phyloP scores from a whole-genome alignment of 2,113 vertebrate species.

The Zosterops pallidus region DNA sequence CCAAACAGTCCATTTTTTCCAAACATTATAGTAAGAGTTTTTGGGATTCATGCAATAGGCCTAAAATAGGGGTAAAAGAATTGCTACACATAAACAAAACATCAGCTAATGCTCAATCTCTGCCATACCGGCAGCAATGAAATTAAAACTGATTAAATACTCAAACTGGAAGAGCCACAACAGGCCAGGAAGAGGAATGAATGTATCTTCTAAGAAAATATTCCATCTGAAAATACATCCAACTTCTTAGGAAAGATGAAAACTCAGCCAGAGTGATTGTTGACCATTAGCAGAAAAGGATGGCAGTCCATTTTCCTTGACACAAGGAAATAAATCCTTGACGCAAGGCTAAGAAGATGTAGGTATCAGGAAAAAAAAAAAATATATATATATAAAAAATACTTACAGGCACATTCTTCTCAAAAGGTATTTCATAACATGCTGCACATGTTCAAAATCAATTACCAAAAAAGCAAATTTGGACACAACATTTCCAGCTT shows the following conservation, averaged over 20 bases:
- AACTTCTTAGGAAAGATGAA: neutral
- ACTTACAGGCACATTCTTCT: neutral
- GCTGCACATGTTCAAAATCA: neutral
- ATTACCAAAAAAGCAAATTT: neutral
- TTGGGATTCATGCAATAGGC: neutral
- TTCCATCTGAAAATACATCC: neutral
- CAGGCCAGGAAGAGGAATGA: neutral
- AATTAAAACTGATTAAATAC: neutral
- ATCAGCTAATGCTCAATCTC: neutral
- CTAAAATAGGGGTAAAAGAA: neutral
- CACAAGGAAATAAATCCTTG: neutral
- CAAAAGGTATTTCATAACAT: fast-evolving
- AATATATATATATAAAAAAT: neutral
- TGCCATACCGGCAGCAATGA: neutral
- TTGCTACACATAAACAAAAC: neutral
- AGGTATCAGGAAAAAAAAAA: neutral
- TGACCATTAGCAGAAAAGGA: neutral
- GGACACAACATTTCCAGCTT: neutral
- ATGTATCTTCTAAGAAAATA: neutral
- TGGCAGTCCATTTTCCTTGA: neutral
- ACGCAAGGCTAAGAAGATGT: neutral
- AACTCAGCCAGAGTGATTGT: neutral
- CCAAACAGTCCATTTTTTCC: neutral
- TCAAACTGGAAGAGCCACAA: neutral
- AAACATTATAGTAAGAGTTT: neutral